Conservation (phyloP, 2,797 vertebrate genomes). For the Loris lydekkerianus region DNA sequence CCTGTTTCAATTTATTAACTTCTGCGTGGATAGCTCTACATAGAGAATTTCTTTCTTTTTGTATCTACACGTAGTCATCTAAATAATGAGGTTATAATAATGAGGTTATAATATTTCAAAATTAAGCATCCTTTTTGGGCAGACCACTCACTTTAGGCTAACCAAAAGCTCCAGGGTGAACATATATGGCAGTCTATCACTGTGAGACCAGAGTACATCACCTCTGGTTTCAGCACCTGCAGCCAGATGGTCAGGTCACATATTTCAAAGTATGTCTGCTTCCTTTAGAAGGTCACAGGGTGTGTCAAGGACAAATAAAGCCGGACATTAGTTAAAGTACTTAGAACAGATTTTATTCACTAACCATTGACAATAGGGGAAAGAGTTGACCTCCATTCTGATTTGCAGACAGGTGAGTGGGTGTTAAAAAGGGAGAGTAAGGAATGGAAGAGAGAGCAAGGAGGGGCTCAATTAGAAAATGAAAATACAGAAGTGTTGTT, state of each 20-base stretch:
- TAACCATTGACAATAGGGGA: neutral
- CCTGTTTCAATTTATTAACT: neutral
- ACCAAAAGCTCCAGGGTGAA: neutral
- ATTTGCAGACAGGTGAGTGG: neutral
- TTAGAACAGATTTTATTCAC: neutral
- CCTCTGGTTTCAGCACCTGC: neutral
- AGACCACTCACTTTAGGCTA: neutral
- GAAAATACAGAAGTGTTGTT: neutral
- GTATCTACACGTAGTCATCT: neutral
- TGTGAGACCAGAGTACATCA: neutral
- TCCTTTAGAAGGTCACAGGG: neutral
- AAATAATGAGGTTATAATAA: neutral
- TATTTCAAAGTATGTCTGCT: neutral
- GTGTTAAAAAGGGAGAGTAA: neutral
- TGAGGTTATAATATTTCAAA: neutral
- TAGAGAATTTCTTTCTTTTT: neutral
- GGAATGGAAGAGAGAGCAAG: neutral
- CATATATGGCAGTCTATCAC: neutral
- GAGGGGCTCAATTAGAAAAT: neutral
- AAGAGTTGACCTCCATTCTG: neutral
- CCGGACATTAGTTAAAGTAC: neutral
- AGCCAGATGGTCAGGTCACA: neutral
- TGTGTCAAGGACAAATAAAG: neutral
- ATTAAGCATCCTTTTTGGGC: neutral
- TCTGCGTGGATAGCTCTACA: neutral